A percentile compares a stretch with the other conserved stretches of the same genome.
Conservation (phyloP, 2,888 invertebrate genomes). For the Chirona hameri region DNA sequence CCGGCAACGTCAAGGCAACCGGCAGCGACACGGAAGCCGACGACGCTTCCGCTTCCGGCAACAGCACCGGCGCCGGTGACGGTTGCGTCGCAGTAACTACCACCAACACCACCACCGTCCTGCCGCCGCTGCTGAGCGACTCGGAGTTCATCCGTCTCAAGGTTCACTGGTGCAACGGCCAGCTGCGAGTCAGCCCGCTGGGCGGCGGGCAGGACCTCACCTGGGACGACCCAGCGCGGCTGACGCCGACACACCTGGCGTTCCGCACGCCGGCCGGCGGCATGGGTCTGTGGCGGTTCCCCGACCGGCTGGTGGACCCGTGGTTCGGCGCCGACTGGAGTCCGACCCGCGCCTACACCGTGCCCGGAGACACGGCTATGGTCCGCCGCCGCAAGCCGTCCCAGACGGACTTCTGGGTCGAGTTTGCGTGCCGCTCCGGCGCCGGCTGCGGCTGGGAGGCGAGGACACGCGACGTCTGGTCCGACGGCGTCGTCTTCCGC, state of each 20-base stretch:
- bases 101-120: no score
- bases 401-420: not conserved
- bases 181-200: not conserved
- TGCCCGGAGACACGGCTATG: not conserved
- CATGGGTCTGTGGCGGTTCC: not conserved
- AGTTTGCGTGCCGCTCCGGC: not conserved
- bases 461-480: not conserved
- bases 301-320: not conserved
- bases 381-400: not conserved
- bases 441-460: not conserved
- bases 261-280: not conserved
- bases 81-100: no score
- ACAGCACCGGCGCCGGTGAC: no score
- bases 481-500: not conserved
- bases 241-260: not conserved
- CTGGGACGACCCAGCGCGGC: not conserved
- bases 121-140: not conserved
- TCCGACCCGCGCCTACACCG: not conserved
- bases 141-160: not conserved
- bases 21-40: no score
- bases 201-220: not conserved
- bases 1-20: not conserved
- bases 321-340: not conserved
- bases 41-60: no score
- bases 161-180: not conserved